Evolutionary conservation across 2,113 vertebrate species (phyloP).

Genomic region (Ceratotherium simum): DNA sequence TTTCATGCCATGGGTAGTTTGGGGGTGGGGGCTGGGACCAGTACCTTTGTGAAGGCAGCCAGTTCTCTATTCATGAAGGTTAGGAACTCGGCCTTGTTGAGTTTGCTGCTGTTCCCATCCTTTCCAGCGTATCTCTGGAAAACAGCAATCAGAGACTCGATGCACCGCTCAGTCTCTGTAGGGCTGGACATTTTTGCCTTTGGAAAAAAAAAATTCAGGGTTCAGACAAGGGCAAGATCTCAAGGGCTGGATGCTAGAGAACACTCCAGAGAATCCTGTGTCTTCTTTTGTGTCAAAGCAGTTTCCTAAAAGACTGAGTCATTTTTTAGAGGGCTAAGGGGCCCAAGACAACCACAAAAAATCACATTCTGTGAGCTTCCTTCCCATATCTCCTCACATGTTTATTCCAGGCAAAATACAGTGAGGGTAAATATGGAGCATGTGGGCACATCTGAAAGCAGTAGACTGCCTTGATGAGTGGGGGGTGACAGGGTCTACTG

Average conservation of each 20-base stretch:
- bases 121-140: conserved; percentile 86
- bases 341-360: not conserved
- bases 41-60: conserved; percentile 86
- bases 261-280: not conserved
- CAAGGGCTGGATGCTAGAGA: not conserved
- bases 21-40: not conserved
- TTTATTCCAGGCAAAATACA: not conserved
- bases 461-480: not conserved
- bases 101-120: not conserved
- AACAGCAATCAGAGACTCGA: conserved; percentile 89
- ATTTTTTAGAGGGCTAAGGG: not conserved
- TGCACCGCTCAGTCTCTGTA: conserved; percentile 88
- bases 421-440: not conserved
- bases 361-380: not conserved
- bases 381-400: rapidly evolving
- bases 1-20: not conserved
- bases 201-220: not conserved
- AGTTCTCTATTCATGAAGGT: conserved; percentile 88
- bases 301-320: not conserved
- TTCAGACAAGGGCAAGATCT: not conserved
- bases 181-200: conserved; percentile 75
- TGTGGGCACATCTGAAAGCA: not conserved
- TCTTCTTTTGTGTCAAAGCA: not conserved
- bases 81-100: conserved; percentile 87
- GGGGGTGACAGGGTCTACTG: not conserved